phyloP scores from a whole-genome alignment of 2,797 vertebrate species.

The Discoglossus pictus region DNA sequence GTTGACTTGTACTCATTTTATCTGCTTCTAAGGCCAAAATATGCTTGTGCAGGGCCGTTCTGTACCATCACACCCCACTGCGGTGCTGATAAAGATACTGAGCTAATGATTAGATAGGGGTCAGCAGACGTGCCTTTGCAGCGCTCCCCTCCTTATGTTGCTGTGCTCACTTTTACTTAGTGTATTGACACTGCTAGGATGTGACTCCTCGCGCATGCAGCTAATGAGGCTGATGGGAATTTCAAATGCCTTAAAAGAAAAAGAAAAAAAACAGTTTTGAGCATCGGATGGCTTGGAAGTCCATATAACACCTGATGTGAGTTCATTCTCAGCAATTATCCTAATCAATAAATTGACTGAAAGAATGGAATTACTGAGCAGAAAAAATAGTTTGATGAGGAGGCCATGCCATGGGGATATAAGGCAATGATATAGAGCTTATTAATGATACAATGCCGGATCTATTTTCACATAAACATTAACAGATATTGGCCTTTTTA shows the following conservation, averaged over 20 bases:
- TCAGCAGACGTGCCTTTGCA: slow-evolving; percentile 13
- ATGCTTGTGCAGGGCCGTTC: background rate
- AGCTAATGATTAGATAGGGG: slow-evolving; percentile 25
- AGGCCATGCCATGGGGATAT: no score
- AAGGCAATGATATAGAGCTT: no score
- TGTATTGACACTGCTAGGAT: slow-evolving; percentile 33
- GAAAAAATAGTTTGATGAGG: slow-evolving; percentile 8
- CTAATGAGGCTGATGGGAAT: slow-evolving; percentile 51
- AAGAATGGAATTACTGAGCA: slow-evolving; percentile 24
- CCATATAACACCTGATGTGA: slow-evolving; percentile 24
- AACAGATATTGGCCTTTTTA: no score
- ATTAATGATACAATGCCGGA: no score
- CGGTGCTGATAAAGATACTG: slow-evolving; percentile 5
- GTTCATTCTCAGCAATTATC: slow-evolving; percentile 51
- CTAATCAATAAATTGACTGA: slow-evolving; percentile 42
- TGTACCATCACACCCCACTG: background rate
- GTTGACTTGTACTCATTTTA: no score
- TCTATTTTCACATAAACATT: no score
- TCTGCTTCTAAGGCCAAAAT: background rate
- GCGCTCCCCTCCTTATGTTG: background rate
- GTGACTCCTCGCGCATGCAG: slow-evolving; percentile 35
- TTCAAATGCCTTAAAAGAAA: slow-evolving; percentile 49
- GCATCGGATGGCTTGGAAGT: slow-evolving; percentile 17
- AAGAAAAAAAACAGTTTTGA: slow-evolving; percentile 38
- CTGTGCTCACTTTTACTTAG: slow-evolving; percentile 39